Base-by-base conservation (phyloP, 2,888 invertebrate genomes). In the Tanypteryx hageni region DNA sequence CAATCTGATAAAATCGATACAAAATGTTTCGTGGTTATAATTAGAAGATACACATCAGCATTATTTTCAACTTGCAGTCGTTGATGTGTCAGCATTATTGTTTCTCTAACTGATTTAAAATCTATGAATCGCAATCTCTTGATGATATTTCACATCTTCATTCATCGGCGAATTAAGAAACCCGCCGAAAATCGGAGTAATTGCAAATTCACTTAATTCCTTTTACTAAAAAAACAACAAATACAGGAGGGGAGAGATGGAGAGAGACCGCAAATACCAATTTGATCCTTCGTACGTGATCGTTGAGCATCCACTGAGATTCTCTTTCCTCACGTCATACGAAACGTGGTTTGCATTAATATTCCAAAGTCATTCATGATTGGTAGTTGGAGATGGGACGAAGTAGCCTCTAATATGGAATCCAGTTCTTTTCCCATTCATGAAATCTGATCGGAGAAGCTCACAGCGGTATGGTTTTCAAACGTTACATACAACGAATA, bases 201-300 rank as follows among this genome's bases (percentile, higher is more conserved):
- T 76, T 27, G 22, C 27, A 27, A 27, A 76, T 76, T 9, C 76
- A 3, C 76, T 22, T 44, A 44, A 44, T 27, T 76, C 5, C 61
- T 22, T 27, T 76, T 27, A 5, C 9, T 76, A 76, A 27, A 76
- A 44, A 44, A 44, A 44, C 3, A 44, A 11, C 27, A 76, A 76
- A 76, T 76, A 76, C 9, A 10, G 11, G 22, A 27, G 27, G 27
- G 76, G 27, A n/a, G 76, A 27, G 27, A 44, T 44, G 44, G 44
- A 76, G 22, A 76, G 27, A 9, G 5, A 44, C 44, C 5, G 44
- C 27, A 10, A 76, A 76, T 27, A 27, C 22, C 76, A 27, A 13
- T 76, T 76, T 76, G 76, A 76, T 76, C 76, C 27, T 4, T 76
- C 11, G 22, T 76, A 27, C 76, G 76, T 76, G 76, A 76, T 76